Percentiles rank a stretch among this genome's conserved stretches.
Evolutionary conservation across 2,888 invertebrate species (phyloP).

Genomic region (Callinectes sapidus): DNA sequence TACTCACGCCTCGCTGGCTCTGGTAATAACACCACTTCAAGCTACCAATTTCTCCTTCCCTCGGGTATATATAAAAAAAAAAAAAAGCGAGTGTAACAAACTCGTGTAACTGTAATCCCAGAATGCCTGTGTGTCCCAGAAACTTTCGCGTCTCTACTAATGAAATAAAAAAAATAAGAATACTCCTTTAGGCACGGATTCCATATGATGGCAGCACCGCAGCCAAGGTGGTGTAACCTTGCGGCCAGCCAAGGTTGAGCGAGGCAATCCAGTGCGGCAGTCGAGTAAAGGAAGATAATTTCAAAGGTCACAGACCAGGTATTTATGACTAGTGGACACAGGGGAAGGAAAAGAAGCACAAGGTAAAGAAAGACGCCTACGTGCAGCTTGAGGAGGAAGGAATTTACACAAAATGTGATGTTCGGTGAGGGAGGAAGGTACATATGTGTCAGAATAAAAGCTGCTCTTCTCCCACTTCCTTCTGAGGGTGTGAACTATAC

Average conservation of each 20-base stretch:
- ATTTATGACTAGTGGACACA: conserved; percentile 38
- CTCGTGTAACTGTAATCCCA: background rate
- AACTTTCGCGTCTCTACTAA: background rate
- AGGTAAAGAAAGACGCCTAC: background rate
- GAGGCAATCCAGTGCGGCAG: background rate
- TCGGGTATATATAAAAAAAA: background rate
- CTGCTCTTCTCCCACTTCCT: background rate
- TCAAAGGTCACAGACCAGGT: conserved; percentile 44
- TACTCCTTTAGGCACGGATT: background rate
- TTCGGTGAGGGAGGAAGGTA: background rate
- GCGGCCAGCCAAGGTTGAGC: conserved; percentile 29
- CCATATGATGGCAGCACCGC: background rate
- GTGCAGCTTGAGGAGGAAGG: background rate
- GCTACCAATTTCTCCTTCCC: conserved; percentile 6
- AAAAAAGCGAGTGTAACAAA: conserved; percentile 9
- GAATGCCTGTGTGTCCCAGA: conserved; percentile 24
- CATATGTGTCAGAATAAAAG: background rate
- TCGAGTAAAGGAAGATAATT: background rate
- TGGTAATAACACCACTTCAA: conserved; percentile 17
- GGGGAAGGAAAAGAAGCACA: background rate
- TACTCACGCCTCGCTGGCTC: conserved; percentile 11
- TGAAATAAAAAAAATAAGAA: background rate
- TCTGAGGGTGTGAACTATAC: background rate
- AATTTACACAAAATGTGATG: background rate
- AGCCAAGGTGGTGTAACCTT: conserved; percentile 43